A percentile compares a stretch with the other conserved stretches of the same genome.
These are phyloP conservation scores for Lagorchestes hirsutus DNA, from an alignment of 2,797 vertebrate species.

Conservation along the genomic window DNA sequence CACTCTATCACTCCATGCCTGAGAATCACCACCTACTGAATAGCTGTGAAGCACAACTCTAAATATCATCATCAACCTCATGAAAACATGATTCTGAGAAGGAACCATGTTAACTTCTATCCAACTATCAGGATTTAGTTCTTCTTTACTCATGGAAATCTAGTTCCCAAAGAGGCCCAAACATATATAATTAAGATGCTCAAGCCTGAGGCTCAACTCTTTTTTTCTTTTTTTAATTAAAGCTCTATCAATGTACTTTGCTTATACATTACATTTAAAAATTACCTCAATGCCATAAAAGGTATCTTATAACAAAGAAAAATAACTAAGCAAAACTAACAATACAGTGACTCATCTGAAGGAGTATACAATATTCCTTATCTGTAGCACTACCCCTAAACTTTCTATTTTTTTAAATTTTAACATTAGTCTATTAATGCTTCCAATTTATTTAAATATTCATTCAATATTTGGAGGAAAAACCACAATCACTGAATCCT, in stretches of 20 bases:
- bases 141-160: not conserved
- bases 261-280: not conserved
- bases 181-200: not conserved
- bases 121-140: not conserved
- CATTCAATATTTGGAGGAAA: not conserved
- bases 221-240: not conserved
- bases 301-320: not conserved
- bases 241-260: not conserved
- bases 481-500: not conserved
- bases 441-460: not conserved
- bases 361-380: not conserved
- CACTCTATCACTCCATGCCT: no score
- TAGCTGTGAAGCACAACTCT: no score
- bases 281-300: not conserved
- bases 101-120: not conserved
- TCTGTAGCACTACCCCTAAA: not conserved
- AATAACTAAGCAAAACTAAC: not conserved
- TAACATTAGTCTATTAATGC: not conserved
- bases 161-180: not conserved
- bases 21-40: no score
- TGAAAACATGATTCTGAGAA: no score
- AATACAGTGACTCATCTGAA: not conserved
- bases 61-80: no score
- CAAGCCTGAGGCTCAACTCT: not conserved
- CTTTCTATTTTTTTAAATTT: not conserved